Evolutionary conservation across 2,113 vertebrate species (phyloP).

Genomic region (Ophthalmotilapia sp.): DNA sequence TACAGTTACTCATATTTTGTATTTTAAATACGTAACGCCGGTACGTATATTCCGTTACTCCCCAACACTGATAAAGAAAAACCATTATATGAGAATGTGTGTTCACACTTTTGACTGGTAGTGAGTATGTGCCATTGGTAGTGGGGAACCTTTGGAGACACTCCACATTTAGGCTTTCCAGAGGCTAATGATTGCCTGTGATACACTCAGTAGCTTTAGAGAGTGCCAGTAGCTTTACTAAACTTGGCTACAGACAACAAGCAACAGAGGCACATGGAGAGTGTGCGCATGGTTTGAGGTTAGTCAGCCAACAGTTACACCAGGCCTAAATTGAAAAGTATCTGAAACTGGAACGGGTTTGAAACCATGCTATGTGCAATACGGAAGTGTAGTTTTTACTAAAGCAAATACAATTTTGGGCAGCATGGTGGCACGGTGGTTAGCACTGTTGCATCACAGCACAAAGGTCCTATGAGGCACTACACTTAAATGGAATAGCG

Average conservation of each 20-base stretch:
- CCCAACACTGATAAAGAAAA: neutral
- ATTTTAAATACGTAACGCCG: neutral
- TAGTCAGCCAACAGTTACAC: neutral
- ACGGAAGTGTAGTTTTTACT: neutral
- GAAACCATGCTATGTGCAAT: neutral
- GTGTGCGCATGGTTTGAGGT: conserved; percentile 60
- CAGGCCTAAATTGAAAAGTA: neutral
- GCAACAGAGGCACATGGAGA: conserved; percentile 69
- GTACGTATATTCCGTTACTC: neutral
- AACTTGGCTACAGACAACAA: conserved; percentile 48
- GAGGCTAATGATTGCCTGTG: conserved; percentile 52
- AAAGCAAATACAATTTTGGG: neutral
- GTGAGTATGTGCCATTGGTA: conserved; percentile 15
- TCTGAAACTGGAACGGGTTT: neutral
- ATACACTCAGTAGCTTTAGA: conserved; percentile 39
- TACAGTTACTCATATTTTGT: neutral
- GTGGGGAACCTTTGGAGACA: neutral
- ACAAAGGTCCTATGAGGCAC: neutral
- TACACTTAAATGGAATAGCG: neutral
- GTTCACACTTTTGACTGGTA: neutral
- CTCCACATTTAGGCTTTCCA: neutral
- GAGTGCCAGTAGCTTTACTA: conserved; percentile 52
- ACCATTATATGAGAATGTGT: neutral
- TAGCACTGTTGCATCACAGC: neutral
- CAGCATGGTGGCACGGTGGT: neutral